Evolutionary conservation across 92 coral and sea anemone genomes (phyloP).

Genomic region (Bergia sp.): DNA sequence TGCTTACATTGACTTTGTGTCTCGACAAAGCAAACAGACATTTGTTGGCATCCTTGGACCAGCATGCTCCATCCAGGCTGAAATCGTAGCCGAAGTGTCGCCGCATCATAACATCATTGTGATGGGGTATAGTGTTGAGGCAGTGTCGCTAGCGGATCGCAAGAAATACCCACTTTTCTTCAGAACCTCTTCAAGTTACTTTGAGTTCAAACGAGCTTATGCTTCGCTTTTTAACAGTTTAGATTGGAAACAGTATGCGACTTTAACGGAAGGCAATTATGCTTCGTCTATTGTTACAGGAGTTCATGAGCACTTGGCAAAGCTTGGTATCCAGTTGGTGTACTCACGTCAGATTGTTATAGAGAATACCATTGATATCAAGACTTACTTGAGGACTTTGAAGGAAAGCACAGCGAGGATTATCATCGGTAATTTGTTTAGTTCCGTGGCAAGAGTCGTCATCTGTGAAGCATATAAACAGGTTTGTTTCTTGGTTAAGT

Average conservation of each 20-base stretch:
- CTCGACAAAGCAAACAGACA: constrained; percentile 57
- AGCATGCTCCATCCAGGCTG: constrained; percentile 85
- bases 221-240: constrained; percentile 67
- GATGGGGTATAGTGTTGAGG: constrained; percentile 92
- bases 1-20: constrained; percentile 84
- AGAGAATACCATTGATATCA: constrained; percentile 71
- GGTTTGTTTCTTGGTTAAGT: constrained; percentile 39
- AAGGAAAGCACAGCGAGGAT: constrained; percentile 67
- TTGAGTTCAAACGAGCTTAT: constrained; percentile 78
- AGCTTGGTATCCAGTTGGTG: constrained; percentile 63
- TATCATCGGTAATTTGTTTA: constrained; percentile 75
- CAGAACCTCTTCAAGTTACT: constrained; percentile 86
- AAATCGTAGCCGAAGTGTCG: constrained; percentile 83
- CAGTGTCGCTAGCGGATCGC: constrained; percentile 74
- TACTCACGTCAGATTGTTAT: constrained; percentile 74
- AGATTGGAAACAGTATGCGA: constrained; percentile 83
- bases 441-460: constrained; percentile 77
- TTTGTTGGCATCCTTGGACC: constrained; percentile 83
- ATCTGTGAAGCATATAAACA: constrained; percentile 80
- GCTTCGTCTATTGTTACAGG: constrained; percentile 74
- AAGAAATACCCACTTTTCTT: constrained; percentile 76
- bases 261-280: constrained; percentile 83
- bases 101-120: constrained; percentile 75
- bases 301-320: constrained; percentile 69
- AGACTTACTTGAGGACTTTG: constrained; percentile 71